Evolutionary conservation across 2,888 invertebrate genomes (phyloP), one percentile per base, ranked within the genome.

Genomic region (Cistogaster globosa): DNA sequence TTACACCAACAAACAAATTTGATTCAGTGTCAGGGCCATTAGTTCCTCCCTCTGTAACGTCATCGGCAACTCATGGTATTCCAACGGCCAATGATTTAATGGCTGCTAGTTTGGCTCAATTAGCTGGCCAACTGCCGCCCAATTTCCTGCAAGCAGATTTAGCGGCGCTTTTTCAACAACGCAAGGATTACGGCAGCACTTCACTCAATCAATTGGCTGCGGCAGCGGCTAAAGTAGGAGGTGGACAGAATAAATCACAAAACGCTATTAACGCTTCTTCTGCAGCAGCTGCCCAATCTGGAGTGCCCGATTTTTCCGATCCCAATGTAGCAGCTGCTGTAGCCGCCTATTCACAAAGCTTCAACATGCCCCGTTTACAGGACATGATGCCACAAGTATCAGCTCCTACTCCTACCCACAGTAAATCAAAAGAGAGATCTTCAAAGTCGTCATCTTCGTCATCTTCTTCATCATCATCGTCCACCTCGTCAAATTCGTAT

Each of bases 51-150:
- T 87, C 57, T 74, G 88, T 84, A 1, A 55, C 84, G 1, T 87
- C 87, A 0, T 79, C 87, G 3, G 51, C 77, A 2, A 32, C 32
- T 18, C 85, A 82, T 72, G 82, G 82, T 3, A 76, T 86, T 60
- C 90, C 92, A 4, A 89, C 91, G 1, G 91, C 91, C 8, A 92
- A 91, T 76, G 93, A 93, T 87, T 87, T 93, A 63, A 92, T 93
- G 90, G 91, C 92, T 0, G 92, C 93, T 12, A 92, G 91, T 51
- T 87, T 93, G 76, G 92, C 92, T 0, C 92, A 92, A 26, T 79
- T 92, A 48, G 92, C 92, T 3, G 92, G 92, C 0, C 93, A 92
- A 81, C 83, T 92, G 63, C 91, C 92, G 0, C 91, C 92, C 3
- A 92, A 92, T 60, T 92, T 93, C 79, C 87, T 92, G 6, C 91